Percentiles rank a stretch among this genome's conserved stretches.
Evolutionary conservation across 2,888 invertebrate species (phyloP).

Genomic region (Eurytoma californica): DNA sequence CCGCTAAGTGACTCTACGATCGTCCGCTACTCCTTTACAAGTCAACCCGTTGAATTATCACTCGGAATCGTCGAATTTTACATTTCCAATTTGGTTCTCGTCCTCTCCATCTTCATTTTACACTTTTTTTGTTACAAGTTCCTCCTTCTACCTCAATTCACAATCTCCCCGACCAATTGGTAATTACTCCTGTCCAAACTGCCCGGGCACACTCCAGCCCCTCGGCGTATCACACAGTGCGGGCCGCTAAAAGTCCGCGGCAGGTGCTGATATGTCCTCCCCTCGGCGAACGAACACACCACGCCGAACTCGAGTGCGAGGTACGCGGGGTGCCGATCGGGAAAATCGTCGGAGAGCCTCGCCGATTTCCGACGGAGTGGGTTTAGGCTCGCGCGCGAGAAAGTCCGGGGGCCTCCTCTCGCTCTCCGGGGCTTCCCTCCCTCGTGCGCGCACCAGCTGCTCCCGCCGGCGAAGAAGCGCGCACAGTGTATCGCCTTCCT

Average conservation of each 20-base stretch:
- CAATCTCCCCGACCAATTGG: neutral
- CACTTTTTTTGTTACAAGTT: neutral
- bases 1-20: neutral
- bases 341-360: too few relatives aligned
- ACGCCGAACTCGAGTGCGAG: too few relatives aligned
- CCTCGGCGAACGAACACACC: too few relatives aligned
- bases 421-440: neutral
- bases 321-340: too few relatives aligned
- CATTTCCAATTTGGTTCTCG: neutral
- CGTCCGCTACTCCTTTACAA: neutral
- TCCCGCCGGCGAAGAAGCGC: slow-evolving; percentile 19
- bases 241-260: neutral
- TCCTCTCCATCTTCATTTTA: slow-evolving; percentile 15
- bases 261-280: too few relatives aligned
- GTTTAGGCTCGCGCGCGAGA: neutral
- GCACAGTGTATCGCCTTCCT: slow-evolving; percentile 31
- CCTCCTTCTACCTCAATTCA: too few relatives aligned
- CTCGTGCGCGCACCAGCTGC: neutral
- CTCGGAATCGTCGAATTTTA: neutral
- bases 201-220: neutral
- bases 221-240: neutral
- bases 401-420: neutral
- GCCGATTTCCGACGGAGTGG: neutral
- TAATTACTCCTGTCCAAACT: neutral
- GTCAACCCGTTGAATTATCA: neutral